Percentiles rank a stretch among this genome's conserved stretches.
phyloP scores from a whole-genome alignment of 2,797 vertebrate genomes.

The Oreochromis mossambicus region DNA sequence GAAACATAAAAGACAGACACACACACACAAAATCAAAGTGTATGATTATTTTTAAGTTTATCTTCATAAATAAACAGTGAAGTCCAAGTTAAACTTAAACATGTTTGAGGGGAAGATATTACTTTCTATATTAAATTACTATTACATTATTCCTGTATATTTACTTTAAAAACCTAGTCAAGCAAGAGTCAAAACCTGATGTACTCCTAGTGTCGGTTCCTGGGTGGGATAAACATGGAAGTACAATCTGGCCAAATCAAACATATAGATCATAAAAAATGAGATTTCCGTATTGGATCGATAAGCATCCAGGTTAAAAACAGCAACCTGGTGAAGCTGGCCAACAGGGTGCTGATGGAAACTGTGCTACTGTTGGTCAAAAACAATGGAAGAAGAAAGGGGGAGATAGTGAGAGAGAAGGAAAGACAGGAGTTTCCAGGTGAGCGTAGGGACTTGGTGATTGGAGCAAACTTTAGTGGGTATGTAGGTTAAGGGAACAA shows the following conservation, averaged over 20 bases:
- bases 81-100: not conserved
- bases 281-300: rapidly evolving
- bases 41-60: not conserved
- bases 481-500: not conserved
- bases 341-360: not conserved
- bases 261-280: not conserved
- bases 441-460: rapidly evolving
- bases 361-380: not conserved
- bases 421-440: not conserved
- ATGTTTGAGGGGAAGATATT: not conserved
- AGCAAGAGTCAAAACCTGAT: not conserved
- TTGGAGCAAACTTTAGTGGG: not conserved
- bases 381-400: not conserved
- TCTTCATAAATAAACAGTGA: not conserved
- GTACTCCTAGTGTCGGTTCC: not conserved
- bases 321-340: not conserved
- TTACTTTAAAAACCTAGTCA: not conserved
- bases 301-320: not conserved
- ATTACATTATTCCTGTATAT: not conserved
- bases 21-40: not conserved
- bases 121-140: not conserved
- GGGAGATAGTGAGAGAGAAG: not conserved
- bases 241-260: not conserved
- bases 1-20: not conserved
- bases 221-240: rapidly evolving